These are phyloP conservation scores for Nomada hirtipes DNA, from an alignment of 2,888 invertebrate genomes.

Conservation along the genomic window DNA sequence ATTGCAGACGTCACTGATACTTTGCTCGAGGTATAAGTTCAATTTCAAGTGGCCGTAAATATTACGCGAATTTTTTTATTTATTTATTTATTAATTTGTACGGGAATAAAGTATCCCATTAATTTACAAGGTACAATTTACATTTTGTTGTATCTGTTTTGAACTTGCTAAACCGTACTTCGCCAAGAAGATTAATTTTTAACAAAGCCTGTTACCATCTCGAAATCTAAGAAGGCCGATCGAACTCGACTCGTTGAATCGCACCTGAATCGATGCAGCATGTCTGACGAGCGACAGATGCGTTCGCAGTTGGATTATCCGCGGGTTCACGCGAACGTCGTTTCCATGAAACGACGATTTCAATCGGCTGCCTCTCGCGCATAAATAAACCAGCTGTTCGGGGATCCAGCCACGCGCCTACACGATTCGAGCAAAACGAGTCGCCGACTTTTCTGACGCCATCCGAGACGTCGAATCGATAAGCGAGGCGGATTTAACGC, in stretches of 20 bases:
- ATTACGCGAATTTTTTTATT: no score
- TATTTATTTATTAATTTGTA: no score
- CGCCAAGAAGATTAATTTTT: neutral
- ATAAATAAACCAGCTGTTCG: constrained; percentile 47
- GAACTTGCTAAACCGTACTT: no score
- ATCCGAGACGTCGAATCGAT: neutral
- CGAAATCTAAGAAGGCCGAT: neutral
- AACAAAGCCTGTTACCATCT: neutral
- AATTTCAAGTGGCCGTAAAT: no score
- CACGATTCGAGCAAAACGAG: constrained; percentile 5
- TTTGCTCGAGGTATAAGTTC: neutral
- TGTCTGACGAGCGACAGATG: constrained; percentile 11
- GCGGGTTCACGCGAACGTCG: neutral
- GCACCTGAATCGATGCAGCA: neutral
- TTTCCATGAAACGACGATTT: constrained; percentile 31
- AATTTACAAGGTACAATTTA: no score
- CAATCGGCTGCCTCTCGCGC: constrained; percentile 24
- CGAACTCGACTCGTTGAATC: neutral
- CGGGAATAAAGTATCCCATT: no score
- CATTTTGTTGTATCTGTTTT: no score
- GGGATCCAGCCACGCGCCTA: constrained; percentile 21
- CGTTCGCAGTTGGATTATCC: constrained; percentile 5
- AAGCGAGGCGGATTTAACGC: constrained; percentile 1
- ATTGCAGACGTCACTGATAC: neutral
- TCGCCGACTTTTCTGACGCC: constrained; percentile 11